Base-by-base conservation (phyloP, 2,797 vertebrate species). In the Squalus acanthias region DNA sequence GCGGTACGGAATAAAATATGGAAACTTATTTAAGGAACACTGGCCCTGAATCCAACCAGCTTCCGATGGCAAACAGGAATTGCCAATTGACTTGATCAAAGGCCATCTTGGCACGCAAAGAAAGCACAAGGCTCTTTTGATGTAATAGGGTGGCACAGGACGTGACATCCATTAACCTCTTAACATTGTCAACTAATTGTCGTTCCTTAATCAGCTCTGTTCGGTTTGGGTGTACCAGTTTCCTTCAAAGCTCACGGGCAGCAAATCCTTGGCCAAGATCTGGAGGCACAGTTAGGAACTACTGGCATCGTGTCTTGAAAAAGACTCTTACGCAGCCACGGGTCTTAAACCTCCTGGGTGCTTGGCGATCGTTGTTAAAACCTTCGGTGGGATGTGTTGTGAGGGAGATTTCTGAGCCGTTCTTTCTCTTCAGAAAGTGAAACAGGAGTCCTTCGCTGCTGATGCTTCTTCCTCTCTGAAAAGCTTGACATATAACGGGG, bases 51-150 rank as follows among this genome's bases (percentile, higher is more conserved):
- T 76, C 72, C 10, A 6, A 53, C 70, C 29, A 13, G 7, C 69
- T 74, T 74, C 70, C 70, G 10, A n/a, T 29, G 50, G 50, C 94
- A 57, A 95, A 57, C 70, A 95, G 94, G 50, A 95, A 95, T 95
- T 57, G 53, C 13, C 70, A 76, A 57, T 60, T 95, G 70, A 29
- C 69, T 72, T 95, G 70, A 60, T 74, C 88, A 63, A 91, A 91
- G 88, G 53, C 57, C 53, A 91, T 91, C 46, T 74, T 57, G 67
- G 50, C 94, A 74, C 24, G 10, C 39, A 95, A 72, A 74, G 69
- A 95, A 95, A 70, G 70, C 67, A 57, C 72, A 76, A 95, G 33
- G 29, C 60, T 65, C 26, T 63, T 57, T 60, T 60, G 13, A 53
- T 76, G 26, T 53, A 20, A 2, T 12, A 57, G 50, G 50, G 94